These are phyloP conservation scores for Leistus spinibarbis DNA, from an alignment of 2,888 invertebrate genomes.

Conservation along the genomic window DNA sequence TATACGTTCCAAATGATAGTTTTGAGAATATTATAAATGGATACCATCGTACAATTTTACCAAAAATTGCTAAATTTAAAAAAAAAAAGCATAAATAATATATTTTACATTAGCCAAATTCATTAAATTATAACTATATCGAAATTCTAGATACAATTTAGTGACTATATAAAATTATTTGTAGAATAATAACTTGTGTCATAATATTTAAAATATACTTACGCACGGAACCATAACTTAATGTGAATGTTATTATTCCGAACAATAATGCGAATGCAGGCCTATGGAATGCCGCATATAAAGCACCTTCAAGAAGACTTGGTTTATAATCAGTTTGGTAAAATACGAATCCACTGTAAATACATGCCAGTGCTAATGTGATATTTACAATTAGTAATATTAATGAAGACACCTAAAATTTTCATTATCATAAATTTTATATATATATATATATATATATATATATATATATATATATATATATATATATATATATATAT, in stretches of 20 bases:
- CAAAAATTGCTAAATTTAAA: conserved; percentile 7
- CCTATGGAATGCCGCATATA: conserved; percentile 64
- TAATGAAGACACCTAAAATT: background rate
- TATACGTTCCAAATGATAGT: conserved; percentile 64
- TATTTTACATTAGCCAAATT: no score
- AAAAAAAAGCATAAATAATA: background rate
- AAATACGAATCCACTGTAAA: conserved; percentile 60
- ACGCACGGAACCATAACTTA: conserved; percentile 57
- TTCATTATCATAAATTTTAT: background rate
- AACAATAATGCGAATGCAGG: conserved; percentile 63
- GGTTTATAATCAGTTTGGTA: conserved; percentile 59
- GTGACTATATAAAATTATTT: no score
- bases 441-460: no score
- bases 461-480: no score
- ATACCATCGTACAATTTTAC: conserved; percentile 60
- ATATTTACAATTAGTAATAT: conserved; percentile 50
- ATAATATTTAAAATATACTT: background rate
- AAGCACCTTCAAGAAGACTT: conserved; percentile 59
- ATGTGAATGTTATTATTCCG: conserved; percentile 59
- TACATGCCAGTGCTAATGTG: conserved; percentile 57
- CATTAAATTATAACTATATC: no score
- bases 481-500: no score
- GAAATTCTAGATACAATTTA: no score
- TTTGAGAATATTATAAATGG: conserved; percentile 65
- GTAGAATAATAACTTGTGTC: no score